phyloP scores from a whole-genome alignment of 2,888 invertebrate species.

The Torymus auratus region DNA sequence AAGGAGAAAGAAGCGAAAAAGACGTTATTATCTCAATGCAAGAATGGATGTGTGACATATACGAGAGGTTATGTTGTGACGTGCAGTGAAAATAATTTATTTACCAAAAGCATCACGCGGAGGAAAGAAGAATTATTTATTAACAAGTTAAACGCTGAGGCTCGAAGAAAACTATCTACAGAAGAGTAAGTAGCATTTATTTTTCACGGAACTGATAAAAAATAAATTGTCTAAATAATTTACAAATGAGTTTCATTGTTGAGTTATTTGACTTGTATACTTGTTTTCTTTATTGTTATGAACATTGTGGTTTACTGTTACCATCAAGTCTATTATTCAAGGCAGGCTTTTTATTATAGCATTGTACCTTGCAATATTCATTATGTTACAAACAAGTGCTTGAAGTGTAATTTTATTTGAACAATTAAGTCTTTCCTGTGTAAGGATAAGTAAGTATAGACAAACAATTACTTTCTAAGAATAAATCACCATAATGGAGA shows the following conservation, averaged over 20 bases:
- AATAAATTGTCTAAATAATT: neutral
- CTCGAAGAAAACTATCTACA: constrained; percentile 29
- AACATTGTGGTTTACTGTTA: constrained; percentile 49
- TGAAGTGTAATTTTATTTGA: constrained; percentile 31
- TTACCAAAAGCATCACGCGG: neutral
- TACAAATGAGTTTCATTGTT: neutral
- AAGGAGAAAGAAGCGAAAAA: neutral
- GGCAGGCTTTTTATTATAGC: neutral
- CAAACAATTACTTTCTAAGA: constrained; percentile 57
- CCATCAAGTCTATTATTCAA: neutral
- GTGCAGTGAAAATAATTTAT: constrained; percentile 10
- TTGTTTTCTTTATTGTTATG: constrained; percentile 9
- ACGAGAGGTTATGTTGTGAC: constrained; percentile 54
- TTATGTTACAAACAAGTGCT: constrained; percentile 13
- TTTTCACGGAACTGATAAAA: constrained; percentile 9
- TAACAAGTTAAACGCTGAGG: neutral
- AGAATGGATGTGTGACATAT: neutral
- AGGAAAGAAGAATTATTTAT: neutral
- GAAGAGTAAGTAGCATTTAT: constrained; percentile 51
- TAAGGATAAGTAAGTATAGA: constrained; percentile 46
- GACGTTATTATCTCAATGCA: neutral
- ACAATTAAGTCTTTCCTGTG: neutral
- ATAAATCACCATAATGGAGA: constrained; percentile 32
- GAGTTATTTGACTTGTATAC: no score
- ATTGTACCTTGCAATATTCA: neutral